Percentiles rank a stretch among this genome's conserved stretches.
phyloP scores from a whole-genome alignment of 2,888 invertebrate genomes.

The Acrocyrtus sp. region DNA sequence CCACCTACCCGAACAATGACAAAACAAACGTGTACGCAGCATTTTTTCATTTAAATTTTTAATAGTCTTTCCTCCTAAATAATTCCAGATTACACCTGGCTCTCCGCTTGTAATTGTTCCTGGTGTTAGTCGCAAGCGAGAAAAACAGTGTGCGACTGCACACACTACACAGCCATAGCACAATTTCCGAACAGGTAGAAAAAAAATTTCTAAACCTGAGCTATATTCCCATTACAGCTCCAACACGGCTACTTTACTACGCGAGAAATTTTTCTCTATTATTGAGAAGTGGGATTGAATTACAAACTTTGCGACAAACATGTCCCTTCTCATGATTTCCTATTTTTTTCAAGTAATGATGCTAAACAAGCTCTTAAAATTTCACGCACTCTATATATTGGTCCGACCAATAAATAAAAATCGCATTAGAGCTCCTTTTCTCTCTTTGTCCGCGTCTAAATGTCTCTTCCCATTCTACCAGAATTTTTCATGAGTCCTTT shows the following conservation, averaged over 20 bases:
- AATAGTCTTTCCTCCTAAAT: conserved; percentile 21
- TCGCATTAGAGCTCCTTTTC: too few relatives aligned
- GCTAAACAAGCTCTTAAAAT: conserved; percentile 44
- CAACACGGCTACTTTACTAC: conserved; percentile 24
- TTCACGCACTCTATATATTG: conserved; percentile 36
- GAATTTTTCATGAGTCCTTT: conserved; percentile 35
- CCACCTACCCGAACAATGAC: too few relatives aligned
- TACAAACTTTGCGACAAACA: conserved; percentile 36
- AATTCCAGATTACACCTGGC: conserved; percentile 40
- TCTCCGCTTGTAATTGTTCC: conserved; percentile 34
- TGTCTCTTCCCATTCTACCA: conserved; percentile 20
- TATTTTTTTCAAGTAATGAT: conserved; percentile 25
- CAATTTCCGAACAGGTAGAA: too few relatives aligned
- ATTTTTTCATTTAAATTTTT: too few relatives aligned
- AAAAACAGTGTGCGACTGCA: conserved; percentile 18
- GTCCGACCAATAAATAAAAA: conserved; percentile 41
- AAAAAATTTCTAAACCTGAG: too few relatives aligned
- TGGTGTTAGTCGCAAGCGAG: conserved; percentile 19
- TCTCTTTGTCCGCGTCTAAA: conserved; percentile 32
- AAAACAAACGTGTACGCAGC: too few relatives aligned
- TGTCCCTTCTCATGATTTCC: conserved; percentile 25
- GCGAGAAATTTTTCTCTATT: conserved; percentile 30
- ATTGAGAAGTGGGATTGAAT: conserved; percentile 46
- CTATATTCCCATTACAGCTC: too few relatives aligned
- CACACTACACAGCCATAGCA: background rate